Evolutionary conservation across 2,113 vertebrate genomes (phyloP), one percentile per base, ranked within the genome.

Genomic region (Nothoprocta pentlandii): DNA sequence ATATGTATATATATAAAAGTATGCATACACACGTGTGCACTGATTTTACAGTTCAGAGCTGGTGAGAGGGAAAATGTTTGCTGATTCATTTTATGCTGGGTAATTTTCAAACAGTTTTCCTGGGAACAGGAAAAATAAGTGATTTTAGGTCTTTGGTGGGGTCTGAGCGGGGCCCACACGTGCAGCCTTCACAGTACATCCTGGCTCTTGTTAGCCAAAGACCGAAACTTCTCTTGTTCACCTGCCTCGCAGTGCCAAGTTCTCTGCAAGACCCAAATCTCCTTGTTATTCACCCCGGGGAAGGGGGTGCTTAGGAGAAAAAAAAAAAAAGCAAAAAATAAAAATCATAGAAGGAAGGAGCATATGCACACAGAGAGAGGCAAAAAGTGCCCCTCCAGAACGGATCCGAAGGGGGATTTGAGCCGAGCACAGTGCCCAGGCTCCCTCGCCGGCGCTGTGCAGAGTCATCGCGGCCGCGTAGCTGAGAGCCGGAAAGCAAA

Each of bases 401-500:
- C 71, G 90, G 89, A 46, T 87, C 90, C 89, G 94, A 97, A 96
- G 97, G 96, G 94, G 78, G 79, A 97, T 97, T 98, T 97, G 70
- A 97, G 94, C 93, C 90, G 95, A 90, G 94, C 36, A 8, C 36
- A 39, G 97, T 94, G 96, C 83, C 96, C 95, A 86, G 87, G 85
- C 97, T 96, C 69, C 93, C 76, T 97, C 90, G 93, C 97, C 96
- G 98, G 96, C 97, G 97, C 97, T 93, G 83, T 97, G 95, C 97
- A 97, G 97, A 94, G 95, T 96, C 97, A 97, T 96, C 95, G 94
- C 96, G 92, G 97, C 96, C 96, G 94, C 97, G 97, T 97, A 96
- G 98, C 98, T 98, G 96, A 98, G 98, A 98, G 98, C 97, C 98
- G 97, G 94, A 96, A 98, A 97, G 96, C 97, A 98, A 98, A 98